Evolutionary conservation across 2,888 invertebrate species (phyloP).

Genomic region (Brenthis hecate): DNA sequence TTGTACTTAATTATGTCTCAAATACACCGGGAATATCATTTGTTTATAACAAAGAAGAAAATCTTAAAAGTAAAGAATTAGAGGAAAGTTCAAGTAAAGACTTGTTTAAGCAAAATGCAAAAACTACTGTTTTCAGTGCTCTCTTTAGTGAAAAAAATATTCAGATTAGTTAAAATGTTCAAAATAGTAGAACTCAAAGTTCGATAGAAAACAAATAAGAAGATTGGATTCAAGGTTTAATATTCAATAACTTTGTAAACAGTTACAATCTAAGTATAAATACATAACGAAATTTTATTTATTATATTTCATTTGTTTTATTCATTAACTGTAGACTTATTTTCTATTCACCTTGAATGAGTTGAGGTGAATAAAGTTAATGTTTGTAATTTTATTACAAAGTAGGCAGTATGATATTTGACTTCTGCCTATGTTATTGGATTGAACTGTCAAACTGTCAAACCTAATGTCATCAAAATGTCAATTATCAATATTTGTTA

Average conservation of each 20-base stretch:
- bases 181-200: background rate
- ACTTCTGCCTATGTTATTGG: too few relatives aligned
- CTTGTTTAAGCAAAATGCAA: constrained; percentile 30
- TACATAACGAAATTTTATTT: background rate
- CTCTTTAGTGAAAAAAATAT: constrained; percentile 25
- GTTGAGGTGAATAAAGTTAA: too few relatives aligned
- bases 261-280: background rate
- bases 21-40: constrained; percentile 46
- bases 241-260: constrained; percentile 7
- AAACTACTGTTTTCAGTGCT: constrained; percentile 32
- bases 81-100: constrained; percentile 29
- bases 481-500: background rate
- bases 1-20: constrained; percentile 17
- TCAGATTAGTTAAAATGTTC: too few relatives aligned
- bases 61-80: constrained; percentile 37
- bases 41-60: constrained; percentile 50
- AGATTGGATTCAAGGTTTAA: constrained; percentile 5
- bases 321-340: background rate
- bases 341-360: too few relatives aligned
- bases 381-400: too few relatives aligned
- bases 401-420: too few relatives aligned
- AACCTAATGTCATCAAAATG: background rate
- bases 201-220: background rate
- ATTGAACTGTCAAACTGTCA: background rate
- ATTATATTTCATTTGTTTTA: background rate